A percentile compares a stretch with the other conserved stretches of the same genome.
Conservation (phyloP, 2,113 vertebrate genomes). For the Zosterops lateralis region DNA sequence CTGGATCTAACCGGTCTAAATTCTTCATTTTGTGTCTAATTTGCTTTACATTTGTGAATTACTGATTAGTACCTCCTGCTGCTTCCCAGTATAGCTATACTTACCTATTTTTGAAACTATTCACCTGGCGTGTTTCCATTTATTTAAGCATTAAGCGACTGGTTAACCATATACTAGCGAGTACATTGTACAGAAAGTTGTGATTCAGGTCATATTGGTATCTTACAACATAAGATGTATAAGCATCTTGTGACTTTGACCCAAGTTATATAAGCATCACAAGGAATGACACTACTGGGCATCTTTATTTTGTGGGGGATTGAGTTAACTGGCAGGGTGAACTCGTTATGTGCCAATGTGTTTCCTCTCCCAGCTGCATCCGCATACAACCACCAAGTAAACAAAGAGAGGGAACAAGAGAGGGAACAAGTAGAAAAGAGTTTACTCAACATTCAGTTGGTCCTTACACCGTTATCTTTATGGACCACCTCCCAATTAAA, state of each 20-base stretch:
- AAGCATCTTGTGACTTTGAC: neutral
- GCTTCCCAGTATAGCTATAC: neutral
- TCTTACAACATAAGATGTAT: neutral
- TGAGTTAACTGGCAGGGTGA: neutral
- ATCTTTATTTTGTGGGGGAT: neutral
- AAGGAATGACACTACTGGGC: too few relatives aligned
- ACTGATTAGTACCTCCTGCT: neutral
- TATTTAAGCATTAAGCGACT: neutral
- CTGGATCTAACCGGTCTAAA: neutral
- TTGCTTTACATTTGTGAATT: neutral
- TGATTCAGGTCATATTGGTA: neutral
- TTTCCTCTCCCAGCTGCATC: neutral
- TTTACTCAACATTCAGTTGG: neutral
- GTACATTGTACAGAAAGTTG: neutral
- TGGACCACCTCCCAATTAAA: neutral
- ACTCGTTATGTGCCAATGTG: rapidly evolving
- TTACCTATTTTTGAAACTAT: neutral
- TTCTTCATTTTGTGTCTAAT: neutral
- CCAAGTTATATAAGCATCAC: neutral
- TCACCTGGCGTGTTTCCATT: neutral
- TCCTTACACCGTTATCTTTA: neutral
- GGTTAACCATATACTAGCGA: neutral
- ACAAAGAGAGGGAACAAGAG: rapidly evolving
- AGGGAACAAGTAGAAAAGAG: neutral
- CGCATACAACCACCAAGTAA: rapidly evolving